A percentile compares a stretch with the other conserved stretches of the same genome.
Evolutionary conservation across 2,888 invertebrate species (phyloP).

Genomic region (Brachylomia viminalis): DNA sequence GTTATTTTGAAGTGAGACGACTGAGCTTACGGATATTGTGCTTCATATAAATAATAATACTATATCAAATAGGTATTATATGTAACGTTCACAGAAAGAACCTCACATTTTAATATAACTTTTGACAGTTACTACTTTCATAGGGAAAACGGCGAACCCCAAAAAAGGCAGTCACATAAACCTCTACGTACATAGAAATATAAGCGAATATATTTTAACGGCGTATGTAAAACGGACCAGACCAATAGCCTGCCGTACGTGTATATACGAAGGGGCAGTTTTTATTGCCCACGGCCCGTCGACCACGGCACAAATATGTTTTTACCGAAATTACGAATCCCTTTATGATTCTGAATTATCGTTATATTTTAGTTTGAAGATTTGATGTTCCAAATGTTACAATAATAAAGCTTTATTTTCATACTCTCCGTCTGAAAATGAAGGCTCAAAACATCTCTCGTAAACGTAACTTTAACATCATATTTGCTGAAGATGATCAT

Average conservation of each 20-base stretch:
- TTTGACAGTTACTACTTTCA: slow-evolving; percentile 33
- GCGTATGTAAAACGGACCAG: slow-evolving; percentile 66
- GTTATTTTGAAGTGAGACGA: not conserved
- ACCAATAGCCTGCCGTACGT: slow-evolving; percentile 53
- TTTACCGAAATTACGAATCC: slow-evolving; percentile 69
- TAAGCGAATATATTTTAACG: slow-evolving; percentile 56
- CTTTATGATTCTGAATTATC: slow-evolving; percentile 47
- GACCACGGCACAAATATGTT: slow-evolving; percentile 68
- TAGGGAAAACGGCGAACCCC: slow-evolving; percentile 11
- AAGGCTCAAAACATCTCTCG: not conserved
- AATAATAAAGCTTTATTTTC: slow-evolving; percentile 21
- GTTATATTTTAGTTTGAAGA: slow-evolving; percentile 51
- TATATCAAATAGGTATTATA: not conserved
- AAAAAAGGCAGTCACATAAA: slow-evolving; percentile 37
- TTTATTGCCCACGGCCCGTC: slow-evolving; percentile 69
- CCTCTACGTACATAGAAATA: slow-evolving; percentile 31
- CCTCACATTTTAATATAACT: slow-evolving; percentile 9
- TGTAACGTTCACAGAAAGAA: not conserved
- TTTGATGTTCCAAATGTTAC: slow-evolving; percentile 11
- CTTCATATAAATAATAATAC: not conserved
- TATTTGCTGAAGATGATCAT: not conserved
- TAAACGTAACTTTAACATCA: not conserved
- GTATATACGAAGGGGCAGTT: slow-evolving; percentile 67
- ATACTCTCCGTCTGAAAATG: not conserved
- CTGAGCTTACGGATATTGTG: not conserved